These are phyloP conservation scores for Drosophila gaucha DNA, from an alignment of 2,888 invertebrate species.

Conservation along the genomic window DNA sequence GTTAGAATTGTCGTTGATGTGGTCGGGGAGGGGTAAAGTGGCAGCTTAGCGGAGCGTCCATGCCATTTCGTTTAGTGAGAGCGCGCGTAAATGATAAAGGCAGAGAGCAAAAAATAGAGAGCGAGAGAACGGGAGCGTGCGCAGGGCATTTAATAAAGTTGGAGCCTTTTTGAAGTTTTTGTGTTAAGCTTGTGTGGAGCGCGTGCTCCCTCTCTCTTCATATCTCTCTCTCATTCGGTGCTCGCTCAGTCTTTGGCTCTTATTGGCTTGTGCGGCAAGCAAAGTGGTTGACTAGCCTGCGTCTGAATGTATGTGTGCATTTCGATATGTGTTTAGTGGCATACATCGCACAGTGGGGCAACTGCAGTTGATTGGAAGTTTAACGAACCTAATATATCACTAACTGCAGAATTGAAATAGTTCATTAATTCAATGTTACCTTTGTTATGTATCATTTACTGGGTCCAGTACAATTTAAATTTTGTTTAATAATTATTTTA, in stretches of 20 bases:
- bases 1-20: slow-evolving; percentile 63
- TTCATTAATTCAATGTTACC: too few relatives aligned
- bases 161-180: slow-evolving; percentile 57
- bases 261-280: slow-evolving; percentile 74
- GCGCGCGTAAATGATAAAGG: neutral
- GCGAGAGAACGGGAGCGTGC: slow-evolving; percentile 38
- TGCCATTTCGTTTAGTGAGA: slow-evolving; percentile 20
- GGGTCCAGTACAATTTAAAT: too few relatives aligned
- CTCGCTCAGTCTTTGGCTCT: slow-evolving; percentile 36
- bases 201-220: slow-evolving; percentile 33
- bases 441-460: too few relatives aligned
- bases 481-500: too few relatives aligned
- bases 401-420: too few relatives aligned
- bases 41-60: slow-evolving; percentile 36
- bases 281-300: slow-evolving; percentile 70
- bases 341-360: slow-evolving; percentile 59
- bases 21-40: slow-evolving; percentile 13
- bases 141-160: slow-evolving; percentile 56
- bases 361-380: neutral
- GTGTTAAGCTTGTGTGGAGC: slow-evolving; percentile 45
- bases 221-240: slow-evolving; percentile 19
- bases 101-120: slow-evolving; percentile 17
- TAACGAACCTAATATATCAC: too few relatives aligned
- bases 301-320: slow-evolving; percentile 32
- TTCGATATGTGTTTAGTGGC: slow-evolving; percentile 71